Evolutionary conservation across 2,888 invertebrate species (phyloP).

Genomic region (Busseola fusca): DNA sequence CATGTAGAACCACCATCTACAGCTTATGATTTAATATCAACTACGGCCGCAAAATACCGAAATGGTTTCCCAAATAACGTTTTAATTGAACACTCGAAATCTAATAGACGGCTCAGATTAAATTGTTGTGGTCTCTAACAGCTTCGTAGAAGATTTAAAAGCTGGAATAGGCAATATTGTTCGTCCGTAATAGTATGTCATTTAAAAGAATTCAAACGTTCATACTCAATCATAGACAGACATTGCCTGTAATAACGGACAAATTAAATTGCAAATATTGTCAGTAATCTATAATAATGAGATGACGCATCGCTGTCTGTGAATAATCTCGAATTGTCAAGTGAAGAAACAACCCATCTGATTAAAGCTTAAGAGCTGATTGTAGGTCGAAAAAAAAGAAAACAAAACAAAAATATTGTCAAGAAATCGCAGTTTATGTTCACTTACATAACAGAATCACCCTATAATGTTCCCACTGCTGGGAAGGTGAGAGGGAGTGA

Average conservation of each 20-base stretch:
- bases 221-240: neutral
- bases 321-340: too few species aligned
- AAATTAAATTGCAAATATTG: slow-evolving; percentile 11
- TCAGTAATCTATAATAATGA: too few species aligned
- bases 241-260: neutral
- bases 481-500: too few species aligned
- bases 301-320: too few species aligned
- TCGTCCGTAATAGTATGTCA: slow-evolving; percentile 6
- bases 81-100: slow-evolving; percentile 60
- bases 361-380: too few species aligned
- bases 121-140: slow-evolving; percentile 48
- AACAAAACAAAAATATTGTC: too few species aligned
- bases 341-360: too few species aligned
- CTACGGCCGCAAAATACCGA: slow-evolving; percentile 57
- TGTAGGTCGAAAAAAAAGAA: too few species aligned
- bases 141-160: slow-evolving; percentile 3
- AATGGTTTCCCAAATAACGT: slow-evolving; percentile 54
- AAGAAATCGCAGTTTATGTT: slow-evolving; percentile 27
- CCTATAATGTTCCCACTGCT: too few species aligned
- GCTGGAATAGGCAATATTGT: slow-evolving; percentile 4
- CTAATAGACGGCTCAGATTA: slow-evolving; percentile 46
- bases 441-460: neutral
- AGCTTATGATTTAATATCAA: slow-evolving; percentile 59
- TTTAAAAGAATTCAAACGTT: neutral
- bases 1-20: slow-evolving; percentile 46